phyloP scores from a whole-genome alignment of 2,888 invertebrate genomes.

The Creontiades dilutus region DNA sequence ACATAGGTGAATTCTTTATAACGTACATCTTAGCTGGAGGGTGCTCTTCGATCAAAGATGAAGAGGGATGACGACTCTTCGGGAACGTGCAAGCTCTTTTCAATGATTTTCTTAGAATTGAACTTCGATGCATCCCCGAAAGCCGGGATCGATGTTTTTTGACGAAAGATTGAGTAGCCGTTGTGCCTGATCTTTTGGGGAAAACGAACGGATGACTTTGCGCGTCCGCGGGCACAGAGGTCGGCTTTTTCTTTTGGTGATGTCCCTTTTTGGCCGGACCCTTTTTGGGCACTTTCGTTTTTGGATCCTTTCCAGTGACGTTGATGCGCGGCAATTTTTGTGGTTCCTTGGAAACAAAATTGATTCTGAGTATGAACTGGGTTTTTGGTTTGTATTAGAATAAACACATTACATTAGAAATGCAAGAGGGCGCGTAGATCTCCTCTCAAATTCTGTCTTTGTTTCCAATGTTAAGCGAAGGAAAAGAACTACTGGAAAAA shows the following conservation, averaged over 20 bases:
- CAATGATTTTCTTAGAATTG: slow-evolving; percentile 13
- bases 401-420: too few relatives aligned
- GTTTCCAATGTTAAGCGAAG: too few relatives aligned
- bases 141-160: not conserved
- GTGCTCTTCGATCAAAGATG: not conserved
- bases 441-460: too few relatives aligned
- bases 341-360: not conserved
- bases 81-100: not conserved
- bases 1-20: too few relatives aligned
- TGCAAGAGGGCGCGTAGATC: too few relatives aligned
- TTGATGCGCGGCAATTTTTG: slow-evolving; percentile 18
- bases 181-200: not conserved
- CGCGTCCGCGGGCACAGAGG: not conserved
- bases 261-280: not conserved
- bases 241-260: not conserved
- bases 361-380: too few relatives aligned
- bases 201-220: not conserved
- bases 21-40: too few relatives aligned
- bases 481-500: too few relatives aligned
- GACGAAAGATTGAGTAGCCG: not conserved
- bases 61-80: not conserved
- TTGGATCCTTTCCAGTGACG: not conserved
- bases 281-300: not conserved
- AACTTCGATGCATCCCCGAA: not conserved
- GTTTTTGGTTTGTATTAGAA: too few relatives aligned